A percentile compares a stretch with the other conserved stretches of the same genome.
Conservation (phyloP, 2,888 invertebrate genomes). For the Caenorhabditis uteleia region DNA sequence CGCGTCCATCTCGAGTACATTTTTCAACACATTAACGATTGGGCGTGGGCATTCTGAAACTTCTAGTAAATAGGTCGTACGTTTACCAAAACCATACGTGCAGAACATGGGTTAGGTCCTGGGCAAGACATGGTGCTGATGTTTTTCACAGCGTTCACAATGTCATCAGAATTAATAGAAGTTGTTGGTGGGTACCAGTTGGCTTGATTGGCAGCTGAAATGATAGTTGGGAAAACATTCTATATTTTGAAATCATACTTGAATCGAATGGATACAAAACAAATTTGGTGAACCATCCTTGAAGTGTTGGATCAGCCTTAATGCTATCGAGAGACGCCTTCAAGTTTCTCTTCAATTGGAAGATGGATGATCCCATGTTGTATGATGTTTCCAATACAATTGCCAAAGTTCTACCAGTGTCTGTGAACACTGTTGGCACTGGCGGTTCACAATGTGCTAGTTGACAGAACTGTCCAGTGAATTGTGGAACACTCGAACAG, state of each 20-base stretch:
- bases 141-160: conserved; percentile 49
- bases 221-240: not conserved
- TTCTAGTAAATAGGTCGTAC: not conserved
- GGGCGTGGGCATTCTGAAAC: conserved; percentile 56
- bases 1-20: conserved; percentile 28
- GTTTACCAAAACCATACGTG: conserved; percentile 10
- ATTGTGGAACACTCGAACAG: conserved; percentile 50
- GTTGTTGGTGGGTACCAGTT: conserved; percentile 41
- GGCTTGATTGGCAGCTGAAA: conserved; percentile 49
- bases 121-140: conserved; percentile 43
- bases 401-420: conserved; percentile 52
- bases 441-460: conserved; percentile 57
- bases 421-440: conserved; percentile 49
- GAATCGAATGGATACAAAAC: conserved; percentile 62
- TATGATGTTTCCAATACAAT: conserved; percentile 58
- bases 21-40: conserved; percentile 42
- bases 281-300: conserved; percentile 58
- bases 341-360: conserved; percentile 45
- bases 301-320: conserved; percentile 39
- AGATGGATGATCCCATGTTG: conserved; percentile 51
- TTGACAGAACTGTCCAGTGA: conserved; percentile 55
- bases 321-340: conserved; percentile 40
- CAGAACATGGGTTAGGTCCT: conserved; percentile 36
- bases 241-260: conserved; percentile 27
- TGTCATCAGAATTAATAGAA: conserved; percentile 43